Evolutionary conservation across 2,888 invertebrate species (phyloP).

Genomic region (Sphaerolaimus hirsutus): DNA sequence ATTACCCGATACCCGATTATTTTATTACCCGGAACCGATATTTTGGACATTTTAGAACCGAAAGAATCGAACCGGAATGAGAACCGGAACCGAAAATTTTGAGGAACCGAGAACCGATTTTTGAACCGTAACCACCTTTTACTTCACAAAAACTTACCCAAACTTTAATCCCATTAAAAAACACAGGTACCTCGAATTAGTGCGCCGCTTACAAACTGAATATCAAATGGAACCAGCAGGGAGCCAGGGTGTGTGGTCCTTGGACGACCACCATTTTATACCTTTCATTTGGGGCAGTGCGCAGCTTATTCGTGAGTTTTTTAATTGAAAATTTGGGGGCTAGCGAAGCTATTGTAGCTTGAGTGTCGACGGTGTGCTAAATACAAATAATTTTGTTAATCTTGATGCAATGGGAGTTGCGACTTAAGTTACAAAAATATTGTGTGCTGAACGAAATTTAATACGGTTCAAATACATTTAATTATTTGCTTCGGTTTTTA

Average conservation of each 20-base stretch:
- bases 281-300: constrained; percentile 98
- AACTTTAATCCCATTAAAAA: not conserved
- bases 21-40: too few species aligned
- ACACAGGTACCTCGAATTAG: constrained; percentile 53
- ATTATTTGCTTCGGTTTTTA: too few species aligned
- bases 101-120: too few species aligned
- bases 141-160: not conserved
- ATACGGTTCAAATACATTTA: too few species aligned
- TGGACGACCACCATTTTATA: constrained; percentile 94
- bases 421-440: too few species aligned
- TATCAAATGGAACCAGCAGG: constrained; percentile 99
- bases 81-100: too few species aligned
- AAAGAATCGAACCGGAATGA: too few species aligned
- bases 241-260: constrained; percentile 92
- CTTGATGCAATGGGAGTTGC: too few species aligned
- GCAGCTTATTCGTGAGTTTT: constrained; percentile 48
- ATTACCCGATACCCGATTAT: too few species aligned
- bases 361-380: too few species aligned
- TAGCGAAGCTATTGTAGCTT: not conserved
- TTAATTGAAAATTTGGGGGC: not conserved
- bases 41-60: too few species aligned
- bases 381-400: too few species aligned
- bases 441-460: not conserved
- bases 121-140: not conserved
- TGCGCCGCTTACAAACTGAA: constrained; percentile 55